Evolutionary conservation across 2,888 invertebrate species (phyloP).

Genomic region (Yponomeuta malinellus): DNA sequence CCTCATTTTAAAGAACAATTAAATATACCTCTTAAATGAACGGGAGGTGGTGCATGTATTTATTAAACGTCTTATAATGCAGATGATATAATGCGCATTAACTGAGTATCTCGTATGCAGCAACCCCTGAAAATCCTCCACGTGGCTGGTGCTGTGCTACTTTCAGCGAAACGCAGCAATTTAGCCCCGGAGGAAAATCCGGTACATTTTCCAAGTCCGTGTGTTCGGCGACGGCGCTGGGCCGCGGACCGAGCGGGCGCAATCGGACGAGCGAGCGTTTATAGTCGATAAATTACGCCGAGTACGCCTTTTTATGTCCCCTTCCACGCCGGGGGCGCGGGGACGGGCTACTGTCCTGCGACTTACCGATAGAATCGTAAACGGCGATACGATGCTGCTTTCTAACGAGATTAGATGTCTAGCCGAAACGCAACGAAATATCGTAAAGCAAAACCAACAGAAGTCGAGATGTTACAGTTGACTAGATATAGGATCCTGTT

Average conservation of each 20-base stretch:
- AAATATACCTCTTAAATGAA: too few species aligned
- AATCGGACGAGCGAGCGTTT: slow-evolving; percentile 22
- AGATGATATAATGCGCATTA: too few species aligned
- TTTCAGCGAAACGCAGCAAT: neutral
- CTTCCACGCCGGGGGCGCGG: slow-evolving; percentile 3
- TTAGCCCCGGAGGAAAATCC: neutral
- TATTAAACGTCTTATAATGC: too few species aligned
- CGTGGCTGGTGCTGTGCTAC: neutral
- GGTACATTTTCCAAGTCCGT: neutral
- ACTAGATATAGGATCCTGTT: neutral
- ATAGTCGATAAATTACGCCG: slow-evolving; percentile 32
- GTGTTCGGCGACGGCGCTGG: slow-evolving; percentile 18
- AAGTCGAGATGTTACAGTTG: neutral
- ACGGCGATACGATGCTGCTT: neutral
- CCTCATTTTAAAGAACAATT: too few species aligned
- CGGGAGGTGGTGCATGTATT: too few species aligned
- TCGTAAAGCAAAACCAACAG: neutral
- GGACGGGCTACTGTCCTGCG: neutral
- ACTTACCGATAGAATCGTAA: neutral
- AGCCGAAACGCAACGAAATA: neutral
- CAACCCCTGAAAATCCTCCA: neutral
- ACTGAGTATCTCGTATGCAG: too few species aligned
- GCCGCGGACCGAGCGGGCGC: slow-evolving; percentile 3
- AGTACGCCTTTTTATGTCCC: slow-evolving; percentile 26
- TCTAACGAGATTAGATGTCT: neutral